phyloP scores from a whole-genome alignment of 1,140 invertebrate genomes.

The Sycobia sp. region DNA sequence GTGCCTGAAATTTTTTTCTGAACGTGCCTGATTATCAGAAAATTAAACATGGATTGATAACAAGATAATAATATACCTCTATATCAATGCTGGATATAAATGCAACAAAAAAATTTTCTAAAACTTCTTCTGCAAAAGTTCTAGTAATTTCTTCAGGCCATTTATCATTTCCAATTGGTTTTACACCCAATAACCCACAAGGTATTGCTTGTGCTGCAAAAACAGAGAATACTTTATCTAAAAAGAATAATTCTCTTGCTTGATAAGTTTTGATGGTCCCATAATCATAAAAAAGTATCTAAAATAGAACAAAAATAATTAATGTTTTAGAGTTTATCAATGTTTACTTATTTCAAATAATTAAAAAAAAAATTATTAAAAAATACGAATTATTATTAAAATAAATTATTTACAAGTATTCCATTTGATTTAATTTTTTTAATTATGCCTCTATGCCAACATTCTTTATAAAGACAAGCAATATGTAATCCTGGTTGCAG shows the following conservation, averaged over 20 bases:
- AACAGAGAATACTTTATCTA: constrained; percentile 47
- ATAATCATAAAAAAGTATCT: constrained; percentile 57
- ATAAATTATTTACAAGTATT: constrained; percentile 36
- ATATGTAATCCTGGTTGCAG: constrained; percentile 50
- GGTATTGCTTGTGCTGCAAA: constrained; percentile 53
- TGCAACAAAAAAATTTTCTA: constrained; percentile 31
- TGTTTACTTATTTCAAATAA: too few relatives aligned
- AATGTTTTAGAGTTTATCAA: neutral
- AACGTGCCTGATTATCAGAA: too few relatives aligned
- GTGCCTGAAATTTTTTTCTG: too few relatives aligned
- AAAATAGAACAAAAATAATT: constrained; percentile 6
- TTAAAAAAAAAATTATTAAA: neutral
- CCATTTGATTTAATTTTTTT: constrained; percentile 44
- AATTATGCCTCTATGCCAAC: constrained; percentile 54
- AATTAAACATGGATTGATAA: neutral
- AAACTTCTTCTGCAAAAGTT: constrained; percentile 35
- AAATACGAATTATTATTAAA: neutral
- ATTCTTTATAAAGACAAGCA: constrained; percentile 43
- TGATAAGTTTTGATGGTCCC: constrained; percentile 48
- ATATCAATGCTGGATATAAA: constrained; percentile 30
- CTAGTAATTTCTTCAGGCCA: constrained; percentile 39
- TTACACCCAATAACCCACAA: constrained; percentile 49
- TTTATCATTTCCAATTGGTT: constrained; percentile 35
- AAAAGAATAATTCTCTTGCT: constrained; percentile 43
- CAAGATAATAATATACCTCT: constrained; percentile 31